Conservation (phyloP, 1,140 invertebrate genomes). For the Argopecten irradians region DNA sequence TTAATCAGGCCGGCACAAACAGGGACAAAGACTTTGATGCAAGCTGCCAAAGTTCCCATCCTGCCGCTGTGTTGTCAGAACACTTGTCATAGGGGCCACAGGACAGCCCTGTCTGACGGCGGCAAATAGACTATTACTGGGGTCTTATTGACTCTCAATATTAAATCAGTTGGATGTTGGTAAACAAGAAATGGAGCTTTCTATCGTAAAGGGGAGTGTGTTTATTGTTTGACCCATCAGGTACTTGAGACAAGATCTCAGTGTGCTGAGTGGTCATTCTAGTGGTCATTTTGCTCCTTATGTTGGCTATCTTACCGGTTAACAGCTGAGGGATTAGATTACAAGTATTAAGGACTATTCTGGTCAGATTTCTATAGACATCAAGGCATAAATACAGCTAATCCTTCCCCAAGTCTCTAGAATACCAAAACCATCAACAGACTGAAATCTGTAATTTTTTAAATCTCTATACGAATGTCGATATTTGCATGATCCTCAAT, state of each 20-base stretch:
- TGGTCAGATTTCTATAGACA: not conserved
- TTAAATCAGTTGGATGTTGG: not conserved
- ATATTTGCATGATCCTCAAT: too few relatives aligned
- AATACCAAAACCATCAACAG: too few relatives aligned
- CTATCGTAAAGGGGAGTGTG: not conserved
- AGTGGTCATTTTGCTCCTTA: not conserved
- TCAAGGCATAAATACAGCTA: too few relatives aligned
- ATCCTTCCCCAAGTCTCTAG: too few relatives aligned
- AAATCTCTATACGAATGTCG: too few relatives aligned
- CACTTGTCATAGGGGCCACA: not conserved
- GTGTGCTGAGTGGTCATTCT: slow-evolving; percentile 15
- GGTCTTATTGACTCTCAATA: not conserved
- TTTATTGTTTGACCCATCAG: not conserved
- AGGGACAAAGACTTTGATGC: not conserved
- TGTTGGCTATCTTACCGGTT: not conserved
- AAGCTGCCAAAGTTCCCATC: slow-evolving; percentile 7
- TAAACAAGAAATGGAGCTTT: not conserved
- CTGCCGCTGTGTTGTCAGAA: not conserved
- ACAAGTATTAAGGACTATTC: not conserved
- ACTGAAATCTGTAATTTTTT: too few relatives aligned
- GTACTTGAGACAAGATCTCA: slow-evolving; percentile 15
- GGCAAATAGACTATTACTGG: not conserved
- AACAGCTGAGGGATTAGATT: not conserved
- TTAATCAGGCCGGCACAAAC: slow-evolving; percentile 8
- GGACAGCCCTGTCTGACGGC: slow-evolving; percentile 8